Evolutionary conservation across 2,113 vertebrate genomes (phyloP).

Genomic region (Odocoileus hemionus): DNA sequence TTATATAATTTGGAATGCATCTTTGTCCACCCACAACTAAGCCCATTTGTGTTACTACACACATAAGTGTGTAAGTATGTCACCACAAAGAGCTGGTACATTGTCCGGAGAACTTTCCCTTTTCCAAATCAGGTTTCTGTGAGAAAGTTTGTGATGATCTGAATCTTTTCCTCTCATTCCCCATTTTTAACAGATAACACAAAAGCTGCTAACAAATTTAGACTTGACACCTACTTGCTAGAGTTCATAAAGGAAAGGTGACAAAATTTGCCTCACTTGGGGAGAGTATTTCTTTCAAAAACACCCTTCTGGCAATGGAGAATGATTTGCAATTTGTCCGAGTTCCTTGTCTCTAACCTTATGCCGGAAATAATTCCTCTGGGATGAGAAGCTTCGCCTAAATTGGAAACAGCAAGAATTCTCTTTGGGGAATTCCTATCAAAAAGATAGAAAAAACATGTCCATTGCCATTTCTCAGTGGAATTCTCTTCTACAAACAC

Average conservation of each 20-base stretch:
- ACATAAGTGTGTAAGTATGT: accelerated
- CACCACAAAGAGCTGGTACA: accelerated
- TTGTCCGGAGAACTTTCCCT: background rate
- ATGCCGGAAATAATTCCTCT: background rate
- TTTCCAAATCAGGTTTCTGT: background rate
- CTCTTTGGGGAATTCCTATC: conserved; percentile 17
- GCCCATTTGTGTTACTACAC: accelerated
- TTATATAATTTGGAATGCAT: no score
- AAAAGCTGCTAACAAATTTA: background rate
- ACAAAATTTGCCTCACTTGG: background rate
- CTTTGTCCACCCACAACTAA: background rate
- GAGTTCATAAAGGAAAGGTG: background rate
- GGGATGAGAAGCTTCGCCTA: background rate
- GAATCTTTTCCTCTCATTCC: background rate
- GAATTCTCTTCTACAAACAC: background rate
- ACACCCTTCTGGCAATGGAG: background rate
- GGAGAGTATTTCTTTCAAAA: background rate
- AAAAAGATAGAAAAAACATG: background rate
- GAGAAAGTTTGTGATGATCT: background rate
- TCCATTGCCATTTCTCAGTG: background rate
- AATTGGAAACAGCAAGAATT: conserved; percentile 52
- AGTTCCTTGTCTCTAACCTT: conserved; percentile 27
- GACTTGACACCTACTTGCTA: background rate
- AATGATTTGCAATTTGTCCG: background rate
- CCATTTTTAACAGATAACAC: background rate